Conservation (phyloP, 1,140 invertebrate genomes). For the Linepithema humile region DNA sequence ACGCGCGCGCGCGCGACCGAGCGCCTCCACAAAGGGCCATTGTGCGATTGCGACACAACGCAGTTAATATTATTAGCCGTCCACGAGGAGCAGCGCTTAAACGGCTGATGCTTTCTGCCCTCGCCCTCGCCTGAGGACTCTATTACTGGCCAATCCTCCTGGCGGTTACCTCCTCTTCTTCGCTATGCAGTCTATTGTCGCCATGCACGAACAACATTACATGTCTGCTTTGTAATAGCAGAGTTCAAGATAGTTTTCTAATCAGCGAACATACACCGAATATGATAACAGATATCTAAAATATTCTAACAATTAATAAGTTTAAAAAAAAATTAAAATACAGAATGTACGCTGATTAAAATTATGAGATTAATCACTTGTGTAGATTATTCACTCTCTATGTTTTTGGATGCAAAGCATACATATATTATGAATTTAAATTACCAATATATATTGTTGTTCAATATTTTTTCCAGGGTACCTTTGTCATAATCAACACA, state of each 20-base stretch:
- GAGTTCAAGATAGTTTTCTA: background rate
- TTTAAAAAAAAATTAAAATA: background rate
- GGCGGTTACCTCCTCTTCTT: constrained; percentile 36
- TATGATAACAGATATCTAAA: background rate
- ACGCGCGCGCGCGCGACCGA: constrained; percentile 39
- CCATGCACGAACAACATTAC: constrained; percentile 25
- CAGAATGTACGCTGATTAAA: background rate
- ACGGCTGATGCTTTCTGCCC: constrained; percentile 70
- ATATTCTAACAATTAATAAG: background rate
- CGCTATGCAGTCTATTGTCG: constrained; percentile 25
- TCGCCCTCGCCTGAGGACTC: constrained; percentile 72
- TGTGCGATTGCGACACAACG: constrained; percentile 69
- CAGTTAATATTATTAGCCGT: constrained; percentile 79
- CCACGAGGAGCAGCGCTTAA: constrained; percentile 71
- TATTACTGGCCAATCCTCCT: constrained; percentile 74
- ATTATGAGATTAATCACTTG: background rate
- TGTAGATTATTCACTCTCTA: background rate
- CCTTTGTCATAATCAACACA: background rate
- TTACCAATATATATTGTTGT: no score
- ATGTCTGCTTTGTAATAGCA: background rate
- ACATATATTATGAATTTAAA: no score
- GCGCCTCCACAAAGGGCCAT: constrained; percentile 75
- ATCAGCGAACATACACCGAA: background rate
- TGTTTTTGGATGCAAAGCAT: no score
- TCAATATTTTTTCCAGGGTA: no score